Evolutionary conservation across 2,797 vertebrate species (phyloP).

Genomic region (Mormyrops boulengeri): DNA sequence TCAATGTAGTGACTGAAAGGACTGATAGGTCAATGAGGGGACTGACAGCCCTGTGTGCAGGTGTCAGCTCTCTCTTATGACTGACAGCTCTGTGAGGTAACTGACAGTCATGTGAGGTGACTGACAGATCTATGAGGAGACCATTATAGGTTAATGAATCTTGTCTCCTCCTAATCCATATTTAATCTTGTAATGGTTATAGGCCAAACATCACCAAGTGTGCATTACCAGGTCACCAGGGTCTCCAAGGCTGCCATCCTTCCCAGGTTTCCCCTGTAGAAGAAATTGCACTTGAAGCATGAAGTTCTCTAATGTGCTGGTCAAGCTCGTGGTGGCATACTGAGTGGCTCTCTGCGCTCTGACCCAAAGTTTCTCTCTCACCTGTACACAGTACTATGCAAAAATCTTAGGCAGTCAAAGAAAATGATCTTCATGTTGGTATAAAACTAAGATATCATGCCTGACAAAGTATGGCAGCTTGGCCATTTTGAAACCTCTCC

Average conservation of each 20-base stretch:
- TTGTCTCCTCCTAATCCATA: background rate
- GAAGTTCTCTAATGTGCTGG: background rate
- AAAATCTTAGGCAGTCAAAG: background rate
- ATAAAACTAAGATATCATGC: background rate
- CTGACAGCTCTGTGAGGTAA: background rate
- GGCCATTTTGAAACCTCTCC: background rate
- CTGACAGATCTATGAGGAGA: background rate
- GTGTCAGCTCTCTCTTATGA: background rate
- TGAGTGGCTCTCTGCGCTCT: background rate
- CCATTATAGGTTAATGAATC: background rate
- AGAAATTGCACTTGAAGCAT: background rate
- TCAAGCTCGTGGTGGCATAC: background rate
- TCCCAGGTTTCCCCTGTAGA: slow-evolving; percentile 5
- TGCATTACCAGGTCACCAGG: background rate
- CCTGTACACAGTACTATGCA: background rate
- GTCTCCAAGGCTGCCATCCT: background rate
- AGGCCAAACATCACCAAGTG: background rate
- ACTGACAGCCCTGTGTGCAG: background rate
- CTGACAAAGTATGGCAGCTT: background rate
- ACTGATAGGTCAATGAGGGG: background rate
- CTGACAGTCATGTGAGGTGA: background rate
- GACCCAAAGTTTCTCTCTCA: background rate
- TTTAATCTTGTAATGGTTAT: background rate
- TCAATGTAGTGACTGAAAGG: background rate
- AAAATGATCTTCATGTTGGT: background rate